Evolutionary conservation across 2,888 invertebrate species (phyloP), one percentile per base, ranked within the genome.

Genomic region (Caenorhabditis afra): DNA sequence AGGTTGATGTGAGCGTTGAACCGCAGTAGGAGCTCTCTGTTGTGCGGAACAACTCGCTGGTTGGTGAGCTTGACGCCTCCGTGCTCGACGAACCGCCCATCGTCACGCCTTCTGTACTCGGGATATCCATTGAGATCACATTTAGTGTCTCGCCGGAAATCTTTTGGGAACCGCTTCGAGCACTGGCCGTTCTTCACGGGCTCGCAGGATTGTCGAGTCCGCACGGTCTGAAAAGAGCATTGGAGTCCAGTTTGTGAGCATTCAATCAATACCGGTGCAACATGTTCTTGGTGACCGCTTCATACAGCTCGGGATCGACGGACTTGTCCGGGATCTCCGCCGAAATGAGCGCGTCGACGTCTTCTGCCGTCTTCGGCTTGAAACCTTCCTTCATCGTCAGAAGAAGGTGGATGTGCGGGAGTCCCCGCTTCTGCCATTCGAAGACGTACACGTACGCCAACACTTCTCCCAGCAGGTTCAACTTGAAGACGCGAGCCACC

Each of bases 131-230:
- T 87, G 7, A 76, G 78, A 1, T 86, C 84, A n/a, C n/a, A n/a
- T n/a, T n/a, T n/a, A n/a, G n/a, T n/a, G n/a, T n/a, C n/a, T n/a
- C n/a, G n/a, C n/a, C 22, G 16, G 67, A 88, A 87, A 1, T 80
- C 68, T 70, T 89, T 88, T 14, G 91, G 91, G 78, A 87, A 91
- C 10, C 81, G 81, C 82, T 91, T 91, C 0, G 86, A 81, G 85
- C 91, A 92, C 5, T 50, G 49, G 7, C 55, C 90, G 55, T 90
- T 83, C 14, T 78, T 75, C 91, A 91, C 29, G 90, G 41, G 8
- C 64, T 58, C 18, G 61, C 55, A n/a, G 71, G 68, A 61, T 89
- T 88, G 7, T 67, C 16, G 7, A 18, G 44, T 14, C 87, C 89
- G 59, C 87, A 89, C 14, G 85, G 83, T 0, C n/a, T n/a, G n/a